phyloP scores from a whole-genome alignment of 37 sponge, comb jelly and placozoan species.

The Hexactinellida sp. region DNA sequence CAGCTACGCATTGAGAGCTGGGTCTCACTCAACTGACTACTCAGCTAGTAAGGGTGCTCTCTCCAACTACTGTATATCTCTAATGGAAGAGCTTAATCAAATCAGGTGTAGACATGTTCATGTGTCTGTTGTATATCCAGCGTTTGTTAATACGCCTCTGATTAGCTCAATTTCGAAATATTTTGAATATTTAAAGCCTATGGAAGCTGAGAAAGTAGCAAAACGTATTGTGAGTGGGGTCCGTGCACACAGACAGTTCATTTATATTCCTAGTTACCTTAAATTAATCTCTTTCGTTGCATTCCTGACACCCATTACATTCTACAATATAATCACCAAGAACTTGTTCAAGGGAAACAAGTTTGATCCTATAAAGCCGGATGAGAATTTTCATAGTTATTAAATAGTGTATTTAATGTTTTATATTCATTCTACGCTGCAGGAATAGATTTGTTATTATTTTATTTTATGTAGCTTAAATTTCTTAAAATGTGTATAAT shows the following conservation, averaged over 20 bases:
- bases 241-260: not conserved
- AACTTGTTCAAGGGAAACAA: not conserved
- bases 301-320: not conserved
- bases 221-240: not conserved
- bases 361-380: not conserved
- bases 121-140: not conserved
- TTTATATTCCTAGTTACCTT: not conserved
- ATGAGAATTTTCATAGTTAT: not conserved
- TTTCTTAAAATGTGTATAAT: too few relatives aligned
- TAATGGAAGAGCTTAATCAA: not conserved
- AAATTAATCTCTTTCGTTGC: not conserved
- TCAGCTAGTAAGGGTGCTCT: slow-evolving; percentile 2
- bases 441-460: too few relatives aligned
- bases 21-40: not conserved
- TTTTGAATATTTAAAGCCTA: not conserved
- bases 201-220: not conserved
- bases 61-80: not conserved
- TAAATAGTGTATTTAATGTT: too few relatives aligned
- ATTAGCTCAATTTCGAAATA: not conserved
- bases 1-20: not conserved
- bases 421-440: too few relatives aligned
- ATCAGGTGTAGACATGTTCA: not conserved
- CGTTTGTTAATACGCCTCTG: not conserved
- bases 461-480: too few relatives aligned
- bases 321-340: not conserved